Conservation (phyloP, 2,888 invertebrate species). For the Tortrix viridana region DNA sequence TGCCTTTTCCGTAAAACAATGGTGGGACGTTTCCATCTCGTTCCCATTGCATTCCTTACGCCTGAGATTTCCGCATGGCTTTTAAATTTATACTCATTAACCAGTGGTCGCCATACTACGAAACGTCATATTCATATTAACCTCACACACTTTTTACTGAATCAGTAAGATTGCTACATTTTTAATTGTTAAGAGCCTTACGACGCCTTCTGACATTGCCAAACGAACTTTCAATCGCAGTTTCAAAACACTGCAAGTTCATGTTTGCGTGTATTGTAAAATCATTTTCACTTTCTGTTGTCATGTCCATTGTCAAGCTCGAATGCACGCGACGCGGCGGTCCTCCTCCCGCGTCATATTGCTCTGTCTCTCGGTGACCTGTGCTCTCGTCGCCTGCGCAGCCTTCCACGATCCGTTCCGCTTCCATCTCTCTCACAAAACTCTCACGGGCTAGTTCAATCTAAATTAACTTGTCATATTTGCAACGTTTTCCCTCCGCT, state of each 20-base stretch:
- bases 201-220: slow-evolving; percentile 8
- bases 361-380: slow-evolving; percentile 54
- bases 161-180: slow-evolving; percentile 20
- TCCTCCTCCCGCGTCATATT: slow-evolving; percentile 16
- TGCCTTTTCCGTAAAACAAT: slow-evolving; percentile 48
- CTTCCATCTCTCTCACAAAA: slow-evolving; percentile 67
- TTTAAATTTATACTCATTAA: slow-evolving; percentile 18
- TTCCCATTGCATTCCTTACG: slow-evolving; percentile 63
- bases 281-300: slow-evolving; percentile 64
- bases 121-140: not conserved
- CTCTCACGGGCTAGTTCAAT: slow-evolving; percentile 67
- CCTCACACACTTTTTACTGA: slow-evolving; percentile 8
- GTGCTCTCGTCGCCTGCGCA: slow-evolving; percentile 46
- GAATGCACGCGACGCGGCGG: slow-evolving; percentile 48
- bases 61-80: slow-evolving; percentile 47
- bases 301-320: slow-evolving; percentile 50
- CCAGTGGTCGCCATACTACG: slow-evolving; percentile 1
- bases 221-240: slow-evolving; percentile 27
- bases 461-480: slow-evolving; percentile 78
- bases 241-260: slow-evolving; percentile 28
- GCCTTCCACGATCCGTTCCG: slow-evolving; percentile 61
- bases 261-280: slow-evolving; percentile 36
- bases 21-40: slow-evolving; percentile 56
- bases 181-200: slow-evolving; percentile 23
- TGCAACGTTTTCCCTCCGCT: slow-evolving; percentile 62